A percentile compares a stretch with the other conserved stretches of the same genome.
Conservation (phyloP, 53 echinoderm and acorn worm genomes). For the Holothuria scabra region DNA sequence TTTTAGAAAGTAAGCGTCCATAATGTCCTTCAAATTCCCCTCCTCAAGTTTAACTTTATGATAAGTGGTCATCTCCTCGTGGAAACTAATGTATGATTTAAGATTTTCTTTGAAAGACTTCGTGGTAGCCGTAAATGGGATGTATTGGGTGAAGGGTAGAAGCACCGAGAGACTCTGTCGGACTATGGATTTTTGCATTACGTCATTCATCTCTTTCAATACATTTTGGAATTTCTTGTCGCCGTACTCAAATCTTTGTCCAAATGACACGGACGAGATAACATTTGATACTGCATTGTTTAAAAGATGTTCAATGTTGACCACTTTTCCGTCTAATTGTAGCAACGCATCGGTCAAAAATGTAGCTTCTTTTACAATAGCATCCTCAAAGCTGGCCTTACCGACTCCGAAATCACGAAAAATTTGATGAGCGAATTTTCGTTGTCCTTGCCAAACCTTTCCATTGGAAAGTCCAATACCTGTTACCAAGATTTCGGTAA, state of each 20-base stretch:
- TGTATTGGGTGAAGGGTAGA: constrained; percentile 17
- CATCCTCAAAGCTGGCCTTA: constrained; percentile 12
- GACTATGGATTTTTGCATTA: neutral
- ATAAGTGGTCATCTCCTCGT: neutral
- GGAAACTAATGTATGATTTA: neutral
- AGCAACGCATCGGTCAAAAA: constrained; percentile 2
- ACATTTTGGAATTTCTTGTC: constrained; percentile 12
- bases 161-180: neutral
- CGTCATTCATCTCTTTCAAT: neutral
- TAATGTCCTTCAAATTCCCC: neutral
- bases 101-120: neutral
- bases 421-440: constrained; percentile 26
- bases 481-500: neutral
- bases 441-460: constrained; percentile 27
- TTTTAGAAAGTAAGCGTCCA: neutral
- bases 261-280: constrained; percentile 11
- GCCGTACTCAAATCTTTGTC: constrained; percentile 33
- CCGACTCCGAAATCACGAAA: constrained; percentile 41
- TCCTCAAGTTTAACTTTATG: neutral
- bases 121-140: constrained; percentile 8
- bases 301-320: neutral
- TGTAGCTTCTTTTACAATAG: constrained; percentile 9
- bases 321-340: neutral
- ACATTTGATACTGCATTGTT: constrained; percentile 25
- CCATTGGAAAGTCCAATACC: constrained; percentile 8